phyloP scores from a whole-genome alignment of 2,113 vertebrate species.

The Tachysurus fulvidraco region DNA sequence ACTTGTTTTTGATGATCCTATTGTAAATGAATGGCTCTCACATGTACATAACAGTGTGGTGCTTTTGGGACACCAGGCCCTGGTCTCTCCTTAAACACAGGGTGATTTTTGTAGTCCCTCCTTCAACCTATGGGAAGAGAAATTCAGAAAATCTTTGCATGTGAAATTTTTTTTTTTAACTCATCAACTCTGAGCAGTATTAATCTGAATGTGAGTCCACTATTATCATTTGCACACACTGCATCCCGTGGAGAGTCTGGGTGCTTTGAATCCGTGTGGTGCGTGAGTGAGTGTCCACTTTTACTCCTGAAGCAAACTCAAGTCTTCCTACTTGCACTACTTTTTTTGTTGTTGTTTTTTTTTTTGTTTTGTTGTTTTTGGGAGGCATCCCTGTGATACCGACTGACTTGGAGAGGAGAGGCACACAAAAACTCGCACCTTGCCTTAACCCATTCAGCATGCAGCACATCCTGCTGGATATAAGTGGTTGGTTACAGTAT shows the following conservation, averaged over 20 bases:
- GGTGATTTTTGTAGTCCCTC: slow-evolving; percentile 12
- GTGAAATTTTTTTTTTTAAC: background rate
- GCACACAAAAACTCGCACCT: slow-evolving; percentile 42
- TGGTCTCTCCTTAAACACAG: slow-evolving; percentile 28
- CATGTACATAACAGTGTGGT: background rate
- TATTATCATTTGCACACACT: background rate
- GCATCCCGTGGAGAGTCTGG: slow-evolving; percentile 29
- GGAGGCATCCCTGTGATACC: slow-evolving; percentile 10
- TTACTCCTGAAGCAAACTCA: slow-evolving; percentile 46
- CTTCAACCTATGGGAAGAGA: background rate
- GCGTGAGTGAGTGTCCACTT: slow-evolving; percentile 32
- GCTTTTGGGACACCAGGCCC: slow-evolving; percentile 15
- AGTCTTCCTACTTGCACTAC: slow-evolving; percentile 69
- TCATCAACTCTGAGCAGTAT: background rate
- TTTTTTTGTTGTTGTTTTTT: background rate
- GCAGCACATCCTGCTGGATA: slow-evolving; percentile 39
- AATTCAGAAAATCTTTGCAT: slow-evolving; percentile 20
- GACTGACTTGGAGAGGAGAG: slow-evolving; percentile 29
- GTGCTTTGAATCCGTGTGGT: slow-evolving; percentile 15
- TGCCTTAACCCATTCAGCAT: slow-evolving; percentile 55
- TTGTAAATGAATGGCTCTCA: background rate
- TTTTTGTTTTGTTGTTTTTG: background rate
- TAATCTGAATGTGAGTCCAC: background rate
- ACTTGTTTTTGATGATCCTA: background rate
- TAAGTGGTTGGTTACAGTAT: slow-evolving; percentile 20